Percentiles rank a stretch among this genome's conserved stretches.
Conservation (phyloP, 2,113 vertebrate species). For the Mormoops blainvillei region DNA sequence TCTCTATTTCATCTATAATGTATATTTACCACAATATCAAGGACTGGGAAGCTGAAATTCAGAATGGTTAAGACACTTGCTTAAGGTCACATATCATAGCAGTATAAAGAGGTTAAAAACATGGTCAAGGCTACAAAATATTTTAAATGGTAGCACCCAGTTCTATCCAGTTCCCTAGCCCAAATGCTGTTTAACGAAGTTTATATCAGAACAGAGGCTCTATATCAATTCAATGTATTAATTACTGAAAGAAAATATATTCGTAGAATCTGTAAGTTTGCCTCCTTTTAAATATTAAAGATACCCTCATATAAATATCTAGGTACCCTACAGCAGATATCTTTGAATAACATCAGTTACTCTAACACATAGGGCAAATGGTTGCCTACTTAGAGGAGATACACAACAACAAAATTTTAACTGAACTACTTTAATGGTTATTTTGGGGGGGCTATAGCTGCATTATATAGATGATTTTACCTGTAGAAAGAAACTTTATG, state of each 20-base stretch:
- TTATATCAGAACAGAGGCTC: background rate
- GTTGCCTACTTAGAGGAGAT: background rate
- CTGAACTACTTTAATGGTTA: background rate
- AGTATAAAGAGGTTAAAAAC: background rate
- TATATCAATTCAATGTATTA: background rate
- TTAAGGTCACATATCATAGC: background rate
- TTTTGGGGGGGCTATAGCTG: background rate
- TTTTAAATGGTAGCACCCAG: background rate
- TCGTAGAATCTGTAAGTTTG: background rate
- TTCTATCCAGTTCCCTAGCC: background rate
- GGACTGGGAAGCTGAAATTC: background rate
- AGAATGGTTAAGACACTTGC: background rate
- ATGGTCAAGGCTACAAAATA: background rate
- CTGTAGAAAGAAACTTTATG: slow-evolving; percentile 37
- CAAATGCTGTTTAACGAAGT: background rate
- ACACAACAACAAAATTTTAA: slow-evolving; percentile 37
- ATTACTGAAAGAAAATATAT: background rate
- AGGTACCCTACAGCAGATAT: background rate
- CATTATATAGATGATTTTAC: slow-evolving; percentile 45
- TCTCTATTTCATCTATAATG: background rate
- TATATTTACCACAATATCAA: background rate
- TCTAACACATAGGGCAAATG: background rate
- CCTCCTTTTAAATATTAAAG: background rate
- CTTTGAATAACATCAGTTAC: background rate
- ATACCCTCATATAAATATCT: background rate